These are phyloP conservation scores for Notolepis coatsorum DNA, from an alignment of 2,797 vertebrate species.

Conservation along the genomic window DNA sequence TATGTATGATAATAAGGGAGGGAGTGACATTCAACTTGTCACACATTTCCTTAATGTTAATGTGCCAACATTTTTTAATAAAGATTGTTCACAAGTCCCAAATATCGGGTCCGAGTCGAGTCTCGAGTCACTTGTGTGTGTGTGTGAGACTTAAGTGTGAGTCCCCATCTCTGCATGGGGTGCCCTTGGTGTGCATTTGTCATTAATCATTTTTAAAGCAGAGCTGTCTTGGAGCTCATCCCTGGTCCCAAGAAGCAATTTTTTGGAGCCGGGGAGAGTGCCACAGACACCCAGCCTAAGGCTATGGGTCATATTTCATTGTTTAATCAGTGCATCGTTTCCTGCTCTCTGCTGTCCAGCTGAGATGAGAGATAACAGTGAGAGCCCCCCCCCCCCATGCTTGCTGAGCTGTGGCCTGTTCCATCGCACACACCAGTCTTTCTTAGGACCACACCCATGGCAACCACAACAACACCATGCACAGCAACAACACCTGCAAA, in stretches of 20 bases:
- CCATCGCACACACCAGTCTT: conserved; percentile 13
- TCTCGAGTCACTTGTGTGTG: too few species aligned
- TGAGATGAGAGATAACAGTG: conserved; percentile 33
- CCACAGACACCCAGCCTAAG: background rate
- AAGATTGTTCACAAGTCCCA: too few species aligned
- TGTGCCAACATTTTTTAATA: too few species aligned
- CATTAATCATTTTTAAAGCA: conserved; percentile 63
- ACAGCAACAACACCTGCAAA: too few species aligned
- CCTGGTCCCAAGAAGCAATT: conserved; percentile 33
- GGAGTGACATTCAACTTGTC: too few species aligned
- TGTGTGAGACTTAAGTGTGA: too few species aligned
- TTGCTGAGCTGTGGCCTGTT: conserved; percentile 30
- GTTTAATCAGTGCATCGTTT: conserved; percentile 27
- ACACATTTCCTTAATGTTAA: too few species aligned
- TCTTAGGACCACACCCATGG: conserved; percentile 18
- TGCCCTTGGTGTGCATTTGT: conserved; percentile 50
- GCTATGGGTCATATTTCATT: conserved; percentile 48
- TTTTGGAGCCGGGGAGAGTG: conserved; percentile 5
- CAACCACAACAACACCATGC: too few species aligned
- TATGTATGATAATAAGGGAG: too few species aligned
- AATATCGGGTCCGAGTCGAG: too few species aligned
- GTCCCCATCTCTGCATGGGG: too few species aligned
- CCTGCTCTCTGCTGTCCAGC: conserved; percentile 24
- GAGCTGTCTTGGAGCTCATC: conserved; percentile 23
- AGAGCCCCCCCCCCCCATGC: conserved; percentile 5